Percentiles rank a stretch among this genome's conserved stretches.
Evolutionary conservation across 2,797 vertebrate species (phyloP).

Genomic region (Thunnus albacares): DNA sequence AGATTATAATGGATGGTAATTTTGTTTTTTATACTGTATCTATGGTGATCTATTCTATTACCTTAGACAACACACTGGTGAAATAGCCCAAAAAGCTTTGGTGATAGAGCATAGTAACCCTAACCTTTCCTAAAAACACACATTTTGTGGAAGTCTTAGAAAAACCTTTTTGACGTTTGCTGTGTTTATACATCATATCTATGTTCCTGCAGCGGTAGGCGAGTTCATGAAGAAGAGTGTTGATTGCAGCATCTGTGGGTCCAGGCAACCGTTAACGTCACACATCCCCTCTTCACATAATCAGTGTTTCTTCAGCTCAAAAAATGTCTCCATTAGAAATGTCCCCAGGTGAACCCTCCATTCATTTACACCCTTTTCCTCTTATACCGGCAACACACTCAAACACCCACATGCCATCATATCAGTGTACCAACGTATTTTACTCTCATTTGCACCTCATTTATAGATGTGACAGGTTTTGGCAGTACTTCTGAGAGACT

Average conservation of each 20-base stretch:
- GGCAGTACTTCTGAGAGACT: conserved; percentile 57
- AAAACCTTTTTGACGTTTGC: too few relatives aligned
- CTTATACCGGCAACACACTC: neutral
- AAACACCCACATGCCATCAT: conserved; percentile 1
- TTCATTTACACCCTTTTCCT: conserved; percentile 6
- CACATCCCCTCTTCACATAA: conserved; percentile 8
- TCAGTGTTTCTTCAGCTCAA: neutral
- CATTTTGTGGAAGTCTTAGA: neutral
- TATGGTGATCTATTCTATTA: too few relatives aligned
- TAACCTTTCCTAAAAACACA: too few relatives aligned
- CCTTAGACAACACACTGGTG: too few relatives aligned
- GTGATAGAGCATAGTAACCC: too few relatives aligned
- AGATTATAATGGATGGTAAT: too few relatives aligned
- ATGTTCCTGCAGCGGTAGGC: neutral
- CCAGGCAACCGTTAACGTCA: conserved; percentile 1
- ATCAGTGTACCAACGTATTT: conserved; percentile 27
- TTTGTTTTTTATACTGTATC: too few relatives aligned
- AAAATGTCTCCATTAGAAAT: neutral
- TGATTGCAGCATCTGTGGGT: conserved; percentile 23
- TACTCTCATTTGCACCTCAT: conserved; percentile 49
- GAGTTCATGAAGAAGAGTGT: conserved; percentile 4
- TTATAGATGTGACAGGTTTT: conserved; percentile 28
- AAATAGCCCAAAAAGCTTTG: too few relatives aligned
- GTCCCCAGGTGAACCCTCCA: conserved; percentile 11
- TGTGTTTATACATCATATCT: neutral